These are phyloP conservation scores for Lasioglossum albipes DNA, from an alignment of 1,140 invertebrate species.

Conservation along the genomic window DNA sequence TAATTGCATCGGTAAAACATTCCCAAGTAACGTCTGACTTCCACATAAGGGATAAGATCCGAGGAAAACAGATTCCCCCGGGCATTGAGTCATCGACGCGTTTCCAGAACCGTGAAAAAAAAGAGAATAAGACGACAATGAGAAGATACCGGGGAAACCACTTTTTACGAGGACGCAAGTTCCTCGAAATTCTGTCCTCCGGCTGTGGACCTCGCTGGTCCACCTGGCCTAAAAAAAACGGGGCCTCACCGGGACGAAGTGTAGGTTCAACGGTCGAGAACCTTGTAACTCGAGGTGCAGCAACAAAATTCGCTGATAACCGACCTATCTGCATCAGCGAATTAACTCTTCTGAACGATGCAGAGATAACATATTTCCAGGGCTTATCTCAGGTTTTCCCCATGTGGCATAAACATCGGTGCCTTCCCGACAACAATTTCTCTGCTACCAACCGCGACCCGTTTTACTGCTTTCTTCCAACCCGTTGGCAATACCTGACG, in stretches of 20 bases:
- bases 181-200: not conserved
- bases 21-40: not conserved
- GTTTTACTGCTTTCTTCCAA: too few species aligned
- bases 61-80: not conserved
- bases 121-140: not conserved
- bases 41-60: not conserved
- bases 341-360: conserved; percentile 23
- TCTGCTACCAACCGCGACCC: too few species aligned
- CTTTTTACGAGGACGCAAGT: not conserved
- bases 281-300: not conserved
- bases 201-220: too few species aligned
- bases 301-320: conserved; percentile 18
- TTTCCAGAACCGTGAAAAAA: conserved; percentile 27
- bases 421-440: not conserved
- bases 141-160: not conserved
- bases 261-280: not conserved
- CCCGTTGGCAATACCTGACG: too few species aligned
- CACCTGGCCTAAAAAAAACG: too few species aligned
- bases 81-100: conserved; percentile 49
- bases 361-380: conserved; percentile 45
- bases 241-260: too few species aligned
- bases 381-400: conserved; percentile 50
- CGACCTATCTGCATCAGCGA: not conserved
- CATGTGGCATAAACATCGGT: conserved; percentile 11
- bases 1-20: too few species aligned